phyloP scores from a whole-genome alignment of 53 echinoderm and acorn worm genomes.

The Patiria pectinifera region DNA sequence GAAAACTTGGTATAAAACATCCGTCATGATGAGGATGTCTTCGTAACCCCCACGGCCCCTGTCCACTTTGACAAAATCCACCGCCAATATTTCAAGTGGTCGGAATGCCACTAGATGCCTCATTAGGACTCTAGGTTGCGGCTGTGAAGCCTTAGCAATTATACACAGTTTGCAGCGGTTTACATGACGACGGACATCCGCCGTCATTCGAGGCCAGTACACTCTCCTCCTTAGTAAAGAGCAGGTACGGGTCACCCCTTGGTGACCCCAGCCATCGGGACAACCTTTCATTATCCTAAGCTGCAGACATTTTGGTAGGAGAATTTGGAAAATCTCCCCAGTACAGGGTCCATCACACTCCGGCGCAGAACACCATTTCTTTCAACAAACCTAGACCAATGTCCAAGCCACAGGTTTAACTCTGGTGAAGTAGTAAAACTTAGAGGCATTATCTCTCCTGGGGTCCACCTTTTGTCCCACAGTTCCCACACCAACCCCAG shows the following conservation, averaged over 20 bases:
- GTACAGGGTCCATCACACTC: slow-evolving; percentile 2
- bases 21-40: slow-evolving; percentile 6
- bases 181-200: slow-evolving; percentile 49
- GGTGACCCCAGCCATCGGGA: slow-evolving; percentile 10
- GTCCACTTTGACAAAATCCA: background rate
- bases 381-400: no score
- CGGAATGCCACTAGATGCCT: slow-evolving; percentile 57
- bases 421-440: no score
- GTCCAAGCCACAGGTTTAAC: no score
- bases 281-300: background rate
- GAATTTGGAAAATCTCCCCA: slow-evolving; percentile 48
- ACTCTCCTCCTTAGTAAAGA: slow-evolving; percentile 22
- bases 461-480: slow-evolving; percentile 1
- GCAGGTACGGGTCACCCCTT: background rate
- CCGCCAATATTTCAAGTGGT: slow-evolving; percentile 46
- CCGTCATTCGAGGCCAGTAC: slow-evolving; percentile 75
- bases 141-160: slow-evolving; percentile 66
- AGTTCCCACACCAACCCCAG: slow-evolving; percentile 1
- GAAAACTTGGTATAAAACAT: slow-evolving; percentile 12
- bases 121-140: slow-evolving; percentile 7
- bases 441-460: background rate
- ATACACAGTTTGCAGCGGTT: slow-evolving; percentile 55
- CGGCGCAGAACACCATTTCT: slow-evolving; percentile 6
- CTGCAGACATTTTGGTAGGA: slow-evolving; percentile 55
- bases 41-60: background rate